Conservation (phyloP, 2,113 vertebrate species). For the Nestor notabilis region DNA sequence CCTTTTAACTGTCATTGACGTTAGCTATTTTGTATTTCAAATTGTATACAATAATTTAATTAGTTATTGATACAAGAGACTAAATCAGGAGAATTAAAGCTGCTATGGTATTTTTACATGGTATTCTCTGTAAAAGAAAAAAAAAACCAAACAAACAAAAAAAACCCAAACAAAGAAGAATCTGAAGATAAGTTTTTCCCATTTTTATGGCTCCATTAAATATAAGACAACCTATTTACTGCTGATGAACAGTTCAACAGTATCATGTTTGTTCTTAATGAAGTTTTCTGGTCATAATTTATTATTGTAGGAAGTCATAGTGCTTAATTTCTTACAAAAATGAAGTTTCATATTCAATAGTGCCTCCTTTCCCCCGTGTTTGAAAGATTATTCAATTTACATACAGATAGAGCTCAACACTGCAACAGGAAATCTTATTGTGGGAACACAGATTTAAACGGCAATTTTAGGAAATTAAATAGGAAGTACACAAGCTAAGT, state of each 20-base stretch:
- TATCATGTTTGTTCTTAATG: neutral
- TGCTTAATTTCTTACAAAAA: neutral
- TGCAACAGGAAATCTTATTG: neutral
- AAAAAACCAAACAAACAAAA: neutral
- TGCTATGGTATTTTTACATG: neutral
- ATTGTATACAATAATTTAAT: neutral
- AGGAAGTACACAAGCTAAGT: neutral
- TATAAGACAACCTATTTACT: neutral
- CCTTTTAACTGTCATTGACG: neutral
- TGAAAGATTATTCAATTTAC: conserved; percentile 22
- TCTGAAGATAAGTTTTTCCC: neutral
- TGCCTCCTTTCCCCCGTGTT: neutral
- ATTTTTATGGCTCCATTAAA: neutral
- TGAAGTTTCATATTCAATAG: neutral
- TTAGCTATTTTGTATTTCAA: neutral
- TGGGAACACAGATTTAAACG: neutral
- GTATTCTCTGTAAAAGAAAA: neutral
- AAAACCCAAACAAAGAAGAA: too few species aligned
- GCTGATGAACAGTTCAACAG: neutral
- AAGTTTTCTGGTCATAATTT: neutral
- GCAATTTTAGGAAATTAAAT: neutral
- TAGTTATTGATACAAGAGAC: neutral
- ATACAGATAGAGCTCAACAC: neutral
- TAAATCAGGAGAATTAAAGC: neutral
- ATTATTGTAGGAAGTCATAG: neutral